These are phyloP conservation scores for Falco berigora DNA, from an alignment of 2,797 vertebrate genomes.

Conservation along the genomic window DNA sequence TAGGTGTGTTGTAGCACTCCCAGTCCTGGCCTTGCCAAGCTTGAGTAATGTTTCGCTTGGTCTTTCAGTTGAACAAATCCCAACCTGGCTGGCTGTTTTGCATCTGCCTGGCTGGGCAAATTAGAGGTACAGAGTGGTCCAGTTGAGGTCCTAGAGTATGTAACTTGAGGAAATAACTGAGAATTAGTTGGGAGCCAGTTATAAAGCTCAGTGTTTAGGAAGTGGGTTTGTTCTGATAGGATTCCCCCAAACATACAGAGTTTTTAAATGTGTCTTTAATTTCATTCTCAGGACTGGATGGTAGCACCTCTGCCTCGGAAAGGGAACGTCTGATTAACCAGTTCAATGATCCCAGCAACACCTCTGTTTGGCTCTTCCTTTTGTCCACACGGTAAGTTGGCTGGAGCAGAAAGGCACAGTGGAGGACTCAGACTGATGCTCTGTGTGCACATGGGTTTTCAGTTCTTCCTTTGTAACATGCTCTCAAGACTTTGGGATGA, in stretches of 20 bases:
- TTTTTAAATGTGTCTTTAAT: neutral
- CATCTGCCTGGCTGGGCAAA: neutral
- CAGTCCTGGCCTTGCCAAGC: neutral
- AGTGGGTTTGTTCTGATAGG: neutral
- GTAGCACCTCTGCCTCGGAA: conserved; percentile 93
- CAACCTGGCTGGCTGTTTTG: neutral
- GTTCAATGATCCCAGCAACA: conserved; percentile 93
- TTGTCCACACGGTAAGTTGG: conserved; percentile 88
- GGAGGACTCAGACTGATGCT: neutral
- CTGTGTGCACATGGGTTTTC: neutral
- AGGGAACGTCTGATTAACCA: conserved; percentile 96
- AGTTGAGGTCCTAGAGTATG: neutral
- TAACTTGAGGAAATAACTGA: neutral
- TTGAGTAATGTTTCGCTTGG: neutral
- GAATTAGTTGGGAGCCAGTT: neutral
- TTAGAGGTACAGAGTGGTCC: neutral
- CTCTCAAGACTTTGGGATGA: neutral
- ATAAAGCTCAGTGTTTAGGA: neutral
- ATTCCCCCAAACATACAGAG: neutral
- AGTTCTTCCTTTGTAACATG: neutral
- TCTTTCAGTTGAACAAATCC: neutral
- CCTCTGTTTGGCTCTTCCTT: conserved; percentile 86
- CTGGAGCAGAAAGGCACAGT: neutral
- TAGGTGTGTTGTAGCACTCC: neutral
- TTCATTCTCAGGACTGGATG: conserved; percentile 85